A percentile compares a stretch with the other conserved stretches of the same genome.
Conservation (phyloP, 2,113 vertebrate genomes). For the Cheilinus undulatus region DNA sequence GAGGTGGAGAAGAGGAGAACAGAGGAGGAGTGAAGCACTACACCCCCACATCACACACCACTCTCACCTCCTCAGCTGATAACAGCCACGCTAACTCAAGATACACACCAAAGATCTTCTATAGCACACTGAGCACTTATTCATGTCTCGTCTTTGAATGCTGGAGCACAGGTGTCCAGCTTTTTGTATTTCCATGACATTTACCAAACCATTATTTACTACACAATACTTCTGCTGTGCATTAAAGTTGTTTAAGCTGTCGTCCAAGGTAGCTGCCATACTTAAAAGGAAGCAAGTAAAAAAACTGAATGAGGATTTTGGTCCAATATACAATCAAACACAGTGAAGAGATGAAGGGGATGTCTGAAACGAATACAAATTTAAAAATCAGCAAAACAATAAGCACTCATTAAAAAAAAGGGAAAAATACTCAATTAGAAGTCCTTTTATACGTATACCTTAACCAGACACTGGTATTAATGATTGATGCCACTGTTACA, state of each 20-base stretch:
- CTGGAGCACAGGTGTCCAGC: slow-evolving; percentile 47
- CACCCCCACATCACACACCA: slow-evolving; percentile 63
- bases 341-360: no score
- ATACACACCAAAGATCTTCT: slow-evolving; percentile 51
- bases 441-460: no score
- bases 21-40: slow-evolving; percentile 58
- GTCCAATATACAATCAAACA: no score
- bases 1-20: slow-evolving; percentile 56
- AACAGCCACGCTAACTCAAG: slow-evolving; percentile 55
- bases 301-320: no score
- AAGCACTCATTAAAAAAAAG: no score
- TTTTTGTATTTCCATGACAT: slow-evolving; percentile 7
- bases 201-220: slow-evolving; percentile 5
- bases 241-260: slow-evolving; percentile 14
- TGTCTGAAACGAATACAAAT: no score
- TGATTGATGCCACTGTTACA: no score
- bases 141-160: background rate
- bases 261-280: background rate
- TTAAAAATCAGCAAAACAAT: no score
- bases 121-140: slow-evolving; percentile 10
- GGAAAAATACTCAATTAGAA: no score
- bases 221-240: background rate
- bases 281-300: no score
- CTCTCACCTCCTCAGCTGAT: slow-evolving; percentile 60
- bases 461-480: no score